Evolutionary conservation across 2,113 vertebrate species (phyloP).

Genomic region (Orientallactaga bullata): DNA sequence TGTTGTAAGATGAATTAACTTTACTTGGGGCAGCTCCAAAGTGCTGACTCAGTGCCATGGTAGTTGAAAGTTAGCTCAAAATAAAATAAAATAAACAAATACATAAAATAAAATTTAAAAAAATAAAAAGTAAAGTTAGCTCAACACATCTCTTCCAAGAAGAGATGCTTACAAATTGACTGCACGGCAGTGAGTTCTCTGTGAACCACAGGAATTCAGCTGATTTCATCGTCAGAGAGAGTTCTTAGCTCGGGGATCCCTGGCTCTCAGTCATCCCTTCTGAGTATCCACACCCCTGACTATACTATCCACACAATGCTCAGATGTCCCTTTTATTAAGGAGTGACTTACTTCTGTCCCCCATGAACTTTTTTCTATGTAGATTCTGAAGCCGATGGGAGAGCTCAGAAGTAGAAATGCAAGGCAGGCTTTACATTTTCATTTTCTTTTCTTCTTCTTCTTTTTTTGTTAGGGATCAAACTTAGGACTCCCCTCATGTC

Average conservation of each 20-base stretch:
- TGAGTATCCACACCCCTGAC: background rate
- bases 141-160: background rate
- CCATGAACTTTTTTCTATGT: background rate
- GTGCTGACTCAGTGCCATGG: background rate
- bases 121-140: background rate
- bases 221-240: background rate
- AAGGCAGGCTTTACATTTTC: background rate
- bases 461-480: no score
- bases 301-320: rapidly evolving
- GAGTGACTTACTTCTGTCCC: background rate
- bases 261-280: no score
- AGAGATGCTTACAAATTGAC: background rate
- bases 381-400: background rate
- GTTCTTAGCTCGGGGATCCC: rapidly evolving
- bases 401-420: background rate
- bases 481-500: background rate
- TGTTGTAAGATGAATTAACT: background rate
- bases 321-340: background rate
- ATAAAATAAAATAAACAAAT: background rate
- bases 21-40: slow-evolving; percentile 12
- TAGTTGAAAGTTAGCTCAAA: background rate
- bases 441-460: background rate
- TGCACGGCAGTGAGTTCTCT: background rate
- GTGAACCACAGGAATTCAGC: background rate
- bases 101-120: background rate